Evolutionary conservation across 2,888 invertebrate genomes (phyloP).

Genomic region (Thera britannica): DNA sequence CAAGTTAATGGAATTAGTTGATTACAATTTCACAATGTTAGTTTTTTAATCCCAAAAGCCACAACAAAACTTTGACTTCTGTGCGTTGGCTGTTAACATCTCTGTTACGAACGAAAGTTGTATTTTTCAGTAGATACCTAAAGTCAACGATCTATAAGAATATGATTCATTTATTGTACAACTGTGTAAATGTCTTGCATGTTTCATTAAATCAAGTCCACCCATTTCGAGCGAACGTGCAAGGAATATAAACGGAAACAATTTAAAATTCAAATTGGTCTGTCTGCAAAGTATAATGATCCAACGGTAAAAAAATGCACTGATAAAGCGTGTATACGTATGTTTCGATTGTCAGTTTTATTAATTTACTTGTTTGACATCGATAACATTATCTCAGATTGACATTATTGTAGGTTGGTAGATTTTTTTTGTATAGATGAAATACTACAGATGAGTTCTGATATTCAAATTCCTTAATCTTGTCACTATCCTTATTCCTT

Average conservation of each 20-base stretch:
- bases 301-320: too few species aligned
- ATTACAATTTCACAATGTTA: slow-evolving; percentile 53
- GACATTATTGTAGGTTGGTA: too few species aligned
- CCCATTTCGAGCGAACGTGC: background rate
- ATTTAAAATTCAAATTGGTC: background rate
- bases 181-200: background rate
- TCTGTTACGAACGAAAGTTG: slow-evolving; percentile 35
- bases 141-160: background rate
- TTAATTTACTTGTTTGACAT: too few species aligned
- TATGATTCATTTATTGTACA: background rate
- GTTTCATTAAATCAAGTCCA: background rate
- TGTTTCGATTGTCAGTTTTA: too few species aligned
- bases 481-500: too few species aligned
- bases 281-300: background rate
- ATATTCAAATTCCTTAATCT: background rate
- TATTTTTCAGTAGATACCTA: background rate
- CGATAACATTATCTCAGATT: too few species aligned
- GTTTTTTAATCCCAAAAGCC: slow-evolving; percentile 70
- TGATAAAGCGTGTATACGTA: background rate
- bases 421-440: too few species aligned
- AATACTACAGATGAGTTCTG: too few species aligned
- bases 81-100: slow-evolving; percentile 61
- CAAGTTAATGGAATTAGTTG: slow-evolving; percentile 59
- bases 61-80: slow-evolving; percentile 78
- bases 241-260: background rate